phyloP scores from a whole-genome alignment of 2,888 invertebrate genomes.

The Ernsta delagoae region DNA sequence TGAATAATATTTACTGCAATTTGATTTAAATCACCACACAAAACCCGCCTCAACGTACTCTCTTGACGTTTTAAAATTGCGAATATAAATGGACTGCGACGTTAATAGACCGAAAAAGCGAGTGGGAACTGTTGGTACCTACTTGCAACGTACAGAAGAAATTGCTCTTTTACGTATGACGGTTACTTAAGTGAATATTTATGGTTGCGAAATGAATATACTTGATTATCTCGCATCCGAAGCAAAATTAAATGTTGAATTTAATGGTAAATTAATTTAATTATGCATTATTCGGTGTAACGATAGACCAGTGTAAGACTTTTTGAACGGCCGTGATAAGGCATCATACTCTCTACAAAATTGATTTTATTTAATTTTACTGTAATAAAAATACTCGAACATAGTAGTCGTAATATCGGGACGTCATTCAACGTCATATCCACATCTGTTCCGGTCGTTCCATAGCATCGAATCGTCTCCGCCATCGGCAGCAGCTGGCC shows the following conservation, averaged over 20 bases:
- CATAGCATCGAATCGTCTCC: conserved; percentile 18
- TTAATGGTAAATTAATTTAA: too few species aligned
- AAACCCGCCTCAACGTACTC: conserved; percentile 25
- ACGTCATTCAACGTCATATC: conserved; percentile 15
- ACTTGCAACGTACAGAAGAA: not conserved
- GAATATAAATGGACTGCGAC: conserved; percentile 12
- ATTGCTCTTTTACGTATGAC: conserved; percentile 10
- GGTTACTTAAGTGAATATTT: conserved; percentile 7
- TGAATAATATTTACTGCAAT: conserved; percentile 45
- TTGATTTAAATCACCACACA: conserved; percentile 33
- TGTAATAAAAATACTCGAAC: not conserved
- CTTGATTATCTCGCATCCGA: not conserved
- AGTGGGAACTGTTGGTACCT: not conserved
- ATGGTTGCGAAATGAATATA: not conserved
- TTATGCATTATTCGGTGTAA: too few species aligned
- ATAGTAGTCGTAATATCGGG: conserved; percentile 13
- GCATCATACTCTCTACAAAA: too few species aligned
- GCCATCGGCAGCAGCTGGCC: conserved; percentile 28
- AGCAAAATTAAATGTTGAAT: not conserved
- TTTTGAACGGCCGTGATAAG: too few species aligned
- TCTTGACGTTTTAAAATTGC: conserved; percentile 27
- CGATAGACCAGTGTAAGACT: too few species aligned
- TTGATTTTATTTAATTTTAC: not conserved
- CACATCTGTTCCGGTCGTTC: conserved; percentile 26
- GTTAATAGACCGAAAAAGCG: conserved; percentile 11